These are phyloP conservation scores for Gortyna flavago DNA, from an alignment of 2,888 invertebrate species.

Conservation along the genomic window DNA sequence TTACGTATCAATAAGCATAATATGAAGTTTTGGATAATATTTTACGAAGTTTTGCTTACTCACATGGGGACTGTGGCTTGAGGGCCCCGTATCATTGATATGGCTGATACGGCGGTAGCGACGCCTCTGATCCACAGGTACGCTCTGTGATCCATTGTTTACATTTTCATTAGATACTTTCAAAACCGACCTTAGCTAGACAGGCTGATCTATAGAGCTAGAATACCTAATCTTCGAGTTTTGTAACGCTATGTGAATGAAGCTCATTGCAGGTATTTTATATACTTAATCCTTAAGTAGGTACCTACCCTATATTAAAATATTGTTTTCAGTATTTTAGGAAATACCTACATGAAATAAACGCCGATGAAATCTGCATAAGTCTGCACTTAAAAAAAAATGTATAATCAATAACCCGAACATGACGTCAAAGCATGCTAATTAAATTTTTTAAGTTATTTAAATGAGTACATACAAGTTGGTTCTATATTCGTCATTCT, in stretches of 20 bases:
- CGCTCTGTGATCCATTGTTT: not conserved
- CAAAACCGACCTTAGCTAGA: not conserved
- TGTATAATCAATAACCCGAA: not conserved
- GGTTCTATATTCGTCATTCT: not conserved
- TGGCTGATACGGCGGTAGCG: not conserved
- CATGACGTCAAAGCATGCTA: slow-evolving; percentile 34
- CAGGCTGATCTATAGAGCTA: not conserved
- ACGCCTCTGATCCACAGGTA: not conserved
- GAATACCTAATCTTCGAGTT: not conserved
- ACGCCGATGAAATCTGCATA: not conserved
- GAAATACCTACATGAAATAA: not conserved
- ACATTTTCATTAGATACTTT: not conserved
- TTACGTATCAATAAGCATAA: not conserved
- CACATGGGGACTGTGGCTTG: not conserved
- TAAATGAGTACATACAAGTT: slow-evolving; percentile 5
- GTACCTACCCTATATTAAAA: not conserved
- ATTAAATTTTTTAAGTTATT: slow-evolving; percentile 40
- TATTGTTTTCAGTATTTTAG: not conserved
- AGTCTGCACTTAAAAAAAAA: slow-evolving; percentile 9
- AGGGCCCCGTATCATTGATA: not conserved
- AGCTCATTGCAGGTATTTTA: not conserved
- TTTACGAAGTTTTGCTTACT: not conserved
- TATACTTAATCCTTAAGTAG: not conserved
- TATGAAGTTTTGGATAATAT: not conserved
- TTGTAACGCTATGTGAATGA: not conserved